A percentile compares a stretch with the other conserved stretches of the same genome.
Conservation (phyloP, 2,113 vertebrate genomes). For the Malurus melanocephalus region DNA sequence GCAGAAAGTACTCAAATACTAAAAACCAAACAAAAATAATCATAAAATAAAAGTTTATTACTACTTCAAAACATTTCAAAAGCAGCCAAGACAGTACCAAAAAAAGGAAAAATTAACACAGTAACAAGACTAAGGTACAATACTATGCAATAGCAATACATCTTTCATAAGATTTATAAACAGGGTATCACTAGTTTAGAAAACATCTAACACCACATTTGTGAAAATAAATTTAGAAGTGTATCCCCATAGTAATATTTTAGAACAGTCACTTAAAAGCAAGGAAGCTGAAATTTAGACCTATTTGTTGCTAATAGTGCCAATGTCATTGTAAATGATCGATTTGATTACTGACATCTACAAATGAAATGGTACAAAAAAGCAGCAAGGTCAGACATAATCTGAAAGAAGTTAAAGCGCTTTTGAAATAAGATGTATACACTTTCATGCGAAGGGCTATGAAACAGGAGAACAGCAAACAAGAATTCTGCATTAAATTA, state of each 20-base stretch:
- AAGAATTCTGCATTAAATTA: conserved; percentile 8
- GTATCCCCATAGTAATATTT: conserved; percentile 34
- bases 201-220: conserved; percentile 47
- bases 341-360: neutral
- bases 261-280: conserved; percentile 17
- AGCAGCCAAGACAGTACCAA: conserved; percentile 43
- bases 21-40: conserved; percentile 46
- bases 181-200: conserved; percentile 50
- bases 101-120: conserved; percentile 6
- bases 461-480: neutral
- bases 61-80: conserved; percentile 59
- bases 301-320: conserved; percentile 10
- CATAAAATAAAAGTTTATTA: conserved; percentile 72
- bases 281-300: conserved; percentile 9
- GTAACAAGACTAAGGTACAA: conserved; percentile 42
- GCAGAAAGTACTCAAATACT: neutral
- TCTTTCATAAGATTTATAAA: conserved; percentile 55
- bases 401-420: neutral
- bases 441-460: neutral
- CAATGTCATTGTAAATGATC: conserved; percentile 3
- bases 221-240: conserved; percentile 35
- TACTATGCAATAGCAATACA: conserved; percentile 46
- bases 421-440: neutral
- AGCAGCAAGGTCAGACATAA: neutral
- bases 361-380: neutral